A percentile compares a stretch with the other conserved stretches of the same genome.
Conservation (phyloP, 2,797 vertebrate genomes). For the Pyrocephalus nanus region DNA sequence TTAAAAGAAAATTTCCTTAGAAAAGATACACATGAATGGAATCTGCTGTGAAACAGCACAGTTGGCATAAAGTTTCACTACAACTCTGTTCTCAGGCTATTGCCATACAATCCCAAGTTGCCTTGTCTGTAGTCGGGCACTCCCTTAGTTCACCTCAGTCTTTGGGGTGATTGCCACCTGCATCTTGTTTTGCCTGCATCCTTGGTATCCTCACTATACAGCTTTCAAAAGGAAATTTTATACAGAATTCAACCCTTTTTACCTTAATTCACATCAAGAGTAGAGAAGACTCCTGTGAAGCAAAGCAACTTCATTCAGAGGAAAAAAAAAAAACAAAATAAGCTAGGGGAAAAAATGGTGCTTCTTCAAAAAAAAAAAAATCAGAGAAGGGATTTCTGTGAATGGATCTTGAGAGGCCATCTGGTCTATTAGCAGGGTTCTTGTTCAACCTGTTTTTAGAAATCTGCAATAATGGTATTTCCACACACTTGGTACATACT, state of each 20-base stretch:
- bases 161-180: background rate
- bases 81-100: background rate
- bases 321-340: background rate
- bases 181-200: background rate
- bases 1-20: background rate
- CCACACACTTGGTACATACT: background rate
- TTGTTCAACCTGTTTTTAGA: background rate
- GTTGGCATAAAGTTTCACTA: background rate
- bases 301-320: background rate
- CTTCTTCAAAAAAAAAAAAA: background rate
- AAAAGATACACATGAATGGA: background rate
- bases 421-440: background rate
- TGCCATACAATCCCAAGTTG: background rate
- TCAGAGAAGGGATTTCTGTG: background rate
- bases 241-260: background rate
- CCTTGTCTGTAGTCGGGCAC: background rate
- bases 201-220: background rate
- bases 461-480: background rate
- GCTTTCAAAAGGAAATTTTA: background rate
- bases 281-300: background rate
- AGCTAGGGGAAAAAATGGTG: background rate
- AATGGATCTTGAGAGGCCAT: background rate
- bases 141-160: fast-evolving
- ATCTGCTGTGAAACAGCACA: background rate
- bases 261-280: background rate